These are phyloP conservation scores for Galleria mellonella DNA, from an alignment of 1,140 invertebrate genomes.

Conservation along the genomic window DNA sequence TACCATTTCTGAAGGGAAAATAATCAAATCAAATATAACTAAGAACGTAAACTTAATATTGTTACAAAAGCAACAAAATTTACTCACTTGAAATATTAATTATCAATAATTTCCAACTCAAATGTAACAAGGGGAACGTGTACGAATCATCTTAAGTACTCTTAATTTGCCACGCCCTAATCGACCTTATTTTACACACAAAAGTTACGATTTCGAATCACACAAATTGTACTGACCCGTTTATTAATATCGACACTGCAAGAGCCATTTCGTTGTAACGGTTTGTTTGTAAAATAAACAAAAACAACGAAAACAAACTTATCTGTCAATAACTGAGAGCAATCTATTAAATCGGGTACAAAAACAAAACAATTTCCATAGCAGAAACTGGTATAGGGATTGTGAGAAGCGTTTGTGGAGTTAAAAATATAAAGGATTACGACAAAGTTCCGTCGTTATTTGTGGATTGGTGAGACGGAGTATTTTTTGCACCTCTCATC, in stretches of 20 bases:
- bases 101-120: slow-evolving; percentile 1
- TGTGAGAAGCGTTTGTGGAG: too few species aligned
- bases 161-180: too few species aligned
- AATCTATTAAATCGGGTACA: slow-evolving; percentile 1
- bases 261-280: background rate
- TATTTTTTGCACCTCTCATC: too few species aligned
- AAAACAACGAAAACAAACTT: slow-evolving; percentile 4
- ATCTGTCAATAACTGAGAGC: slow-evolving; percentile 1
- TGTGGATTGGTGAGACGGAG: too few species aligned
- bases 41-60: too few species aligned
- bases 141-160: too few species aligned
- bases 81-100: background rate
- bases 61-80: too few species aligned
- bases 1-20: too few species aligned
- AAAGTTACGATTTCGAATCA: background rate
- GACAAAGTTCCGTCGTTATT: too few species aligned
- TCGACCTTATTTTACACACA: background rate
- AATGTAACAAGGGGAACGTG: background rate
- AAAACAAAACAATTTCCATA: slow-evolving; percentile 29
- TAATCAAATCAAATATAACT: too few species aligned
- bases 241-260: slow-evolving; percentile 4
- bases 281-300: slow-evolving; percentile 2
- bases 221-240: background rate
- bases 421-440: too few species aligned
- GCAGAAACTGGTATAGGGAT: too few species aligned